A percentile compares a stretch with the other conserved stretches of the same genome.
Conservation (phyloP, 2,888 invertebrate genomes). For the Dryobota labecula region DNA sequence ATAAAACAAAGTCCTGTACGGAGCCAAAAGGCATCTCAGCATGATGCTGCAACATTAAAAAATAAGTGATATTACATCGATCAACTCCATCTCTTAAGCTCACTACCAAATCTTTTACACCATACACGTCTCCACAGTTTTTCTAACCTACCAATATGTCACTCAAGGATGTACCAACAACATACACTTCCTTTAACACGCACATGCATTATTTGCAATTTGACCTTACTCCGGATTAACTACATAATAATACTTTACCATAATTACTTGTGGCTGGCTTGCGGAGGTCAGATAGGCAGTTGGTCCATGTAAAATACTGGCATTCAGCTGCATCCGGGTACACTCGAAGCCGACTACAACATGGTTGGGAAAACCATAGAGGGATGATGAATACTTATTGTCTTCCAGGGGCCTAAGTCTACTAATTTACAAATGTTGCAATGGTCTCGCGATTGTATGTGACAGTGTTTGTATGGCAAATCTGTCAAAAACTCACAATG, state of each 20-base stretch:
- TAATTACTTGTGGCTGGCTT: slow-evolving; percentile 5
- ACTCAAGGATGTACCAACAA: slow-evolving; percentile 70
- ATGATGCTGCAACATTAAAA: too few species aligned
- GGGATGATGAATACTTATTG: too few species aligned
- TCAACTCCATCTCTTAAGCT: neutral
- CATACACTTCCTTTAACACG: slow-evolving; percentile 70
- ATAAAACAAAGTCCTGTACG: too few species aligned
- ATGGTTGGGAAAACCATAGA: too few species aligned
- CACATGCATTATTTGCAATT: slow-evolving; percentile 57
- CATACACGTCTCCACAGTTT: slow-evolving; percentile 62
- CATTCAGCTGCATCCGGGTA: neutral
- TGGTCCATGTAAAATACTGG: neutral
- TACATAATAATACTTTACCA: slow-evolving; percentile 1
- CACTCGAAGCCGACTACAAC: too few species aligned
- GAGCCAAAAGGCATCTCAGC: too few species aligned
- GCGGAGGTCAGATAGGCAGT: neutral
- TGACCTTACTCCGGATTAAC: slow-evolving; percentile 66
- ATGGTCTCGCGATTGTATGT: too few species aligned
- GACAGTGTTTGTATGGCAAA: too few species aligned
- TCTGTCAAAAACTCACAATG: too few species aligned
- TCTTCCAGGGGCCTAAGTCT: too few species aligned
- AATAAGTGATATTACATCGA: too few species aligned
- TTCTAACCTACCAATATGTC: slow-evolving; percentile 56
- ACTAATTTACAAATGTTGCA: too few species aligned
- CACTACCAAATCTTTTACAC: slow-evolving; percentile 10